Percentiles rank a stretch among this genome's conserved stretches.
Evolutionary conservation across 1,140 invertebrate genomes (phyloP).

Genomic region (Zaprionus nigranus): DNA sequence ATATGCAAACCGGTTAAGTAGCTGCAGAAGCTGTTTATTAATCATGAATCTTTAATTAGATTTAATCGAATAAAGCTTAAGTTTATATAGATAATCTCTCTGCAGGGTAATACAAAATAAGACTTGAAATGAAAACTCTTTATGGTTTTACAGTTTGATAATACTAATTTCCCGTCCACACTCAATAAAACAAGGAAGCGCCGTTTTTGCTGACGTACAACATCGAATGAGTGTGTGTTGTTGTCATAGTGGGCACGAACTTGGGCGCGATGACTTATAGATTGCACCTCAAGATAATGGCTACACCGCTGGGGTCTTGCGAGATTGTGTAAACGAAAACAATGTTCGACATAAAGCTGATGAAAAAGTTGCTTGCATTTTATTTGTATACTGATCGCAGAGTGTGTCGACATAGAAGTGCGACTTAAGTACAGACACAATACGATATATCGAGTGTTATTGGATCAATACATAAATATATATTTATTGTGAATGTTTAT

Average conservation of each 20-base stretch:
- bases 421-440: slow-evolving; percentile 19
- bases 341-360: slow-evolving; percentile 50
- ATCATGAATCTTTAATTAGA: background rate
- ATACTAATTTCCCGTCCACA: background rate
- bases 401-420: background rate
- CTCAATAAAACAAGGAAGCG: background rate
- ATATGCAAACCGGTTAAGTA: background rate
- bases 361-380: slow-evolving; percentile 55
- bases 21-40: background rate
- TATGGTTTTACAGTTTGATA: background rate
- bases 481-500: slow-evolving; percentile 29
- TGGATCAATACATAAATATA: slow-evolving; percentile 15
- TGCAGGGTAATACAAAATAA: background rate
- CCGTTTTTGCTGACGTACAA: background rate
- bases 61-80: background rate
- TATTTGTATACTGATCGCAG: slow-evolving; percentile 42
- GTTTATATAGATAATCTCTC: background rate
- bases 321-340: slow-evolving; percentile 22
- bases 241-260: too few relatives aligned
- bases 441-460: slow-evolving; percentile 30
- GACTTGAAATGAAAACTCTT: background rate
- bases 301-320: slow-evolving; percentile 14
- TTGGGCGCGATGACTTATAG: slow-evolving; percentile 17
- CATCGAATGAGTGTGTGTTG: background rate
- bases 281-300: slow-evolving; percentile 12